Evolutionary conservation across 2,113 vertebrate genomes (phyloP).

Genomic region (Hippopotamus amphibius): DNA sequence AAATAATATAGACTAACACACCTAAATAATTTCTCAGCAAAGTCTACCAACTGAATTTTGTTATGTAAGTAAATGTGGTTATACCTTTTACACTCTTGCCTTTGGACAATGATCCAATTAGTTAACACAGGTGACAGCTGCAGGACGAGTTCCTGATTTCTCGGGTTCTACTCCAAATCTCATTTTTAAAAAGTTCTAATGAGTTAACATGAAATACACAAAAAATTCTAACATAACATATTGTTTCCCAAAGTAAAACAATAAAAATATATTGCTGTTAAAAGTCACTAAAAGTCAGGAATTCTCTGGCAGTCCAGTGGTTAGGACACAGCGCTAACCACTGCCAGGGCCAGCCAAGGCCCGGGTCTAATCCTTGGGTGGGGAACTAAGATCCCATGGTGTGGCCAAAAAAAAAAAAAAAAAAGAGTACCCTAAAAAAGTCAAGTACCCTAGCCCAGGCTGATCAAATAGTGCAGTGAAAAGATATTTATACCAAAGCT

Average conservation of each 20-base stretch:
- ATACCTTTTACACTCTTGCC: background rate
- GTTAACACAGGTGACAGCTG: background rate
- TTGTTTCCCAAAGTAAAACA: slow-evolving; percentile 24
- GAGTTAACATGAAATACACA: slow-evolving; percentile 3
- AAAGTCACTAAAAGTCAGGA: background rate
- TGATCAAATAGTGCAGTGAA: slow-evolving; percentile 19
- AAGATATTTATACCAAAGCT: slow-evolving; percentile 1
- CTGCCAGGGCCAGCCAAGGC: background rate
- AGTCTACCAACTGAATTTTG: background rate
- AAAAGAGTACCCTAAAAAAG: background rate
- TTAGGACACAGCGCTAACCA: background rate
- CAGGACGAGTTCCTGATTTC: background rate
- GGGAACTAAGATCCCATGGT: background rate
- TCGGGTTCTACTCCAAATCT: slow-evolving; percentile 22
- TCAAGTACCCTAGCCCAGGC: background rate
- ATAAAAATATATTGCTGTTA: background rate
- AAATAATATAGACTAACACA: background rate
- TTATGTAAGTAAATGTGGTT: background rate
- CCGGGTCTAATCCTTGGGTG: background rate
- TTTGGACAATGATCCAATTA: background rate
- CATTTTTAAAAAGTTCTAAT: background rate
- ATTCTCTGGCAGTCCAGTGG: background rate
- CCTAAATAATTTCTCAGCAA: background rate
- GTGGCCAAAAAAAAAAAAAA: background rate
- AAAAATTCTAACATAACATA: background rate